phyloP scores from a whole-genome alignment of 1,140 invertebrate genomes.

The Cyclina sinensis region DNA sequence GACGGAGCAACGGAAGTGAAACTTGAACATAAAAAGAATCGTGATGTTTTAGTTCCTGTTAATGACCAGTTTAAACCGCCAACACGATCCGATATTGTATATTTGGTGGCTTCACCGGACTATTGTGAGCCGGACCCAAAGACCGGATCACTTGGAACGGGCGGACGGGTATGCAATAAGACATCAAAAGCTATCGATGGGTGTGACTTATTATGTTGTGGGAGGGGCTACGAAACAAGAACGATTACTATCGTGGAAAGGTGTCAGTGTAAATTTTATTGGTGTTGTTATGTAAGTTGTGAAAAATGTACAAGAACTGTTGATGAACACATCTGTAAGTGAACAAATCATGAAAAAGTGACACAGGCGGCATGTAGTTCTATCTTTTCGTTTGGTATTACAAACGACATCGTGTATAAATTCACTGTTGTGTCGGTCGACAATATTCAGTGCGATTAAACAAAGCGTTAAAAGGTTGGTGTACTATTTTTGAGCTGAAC shows the following conservation, averaged over 20 bases:
- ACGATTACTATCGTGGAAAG: constrained; percentile 91
- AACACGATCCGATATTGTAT: constrained; percentile 92
- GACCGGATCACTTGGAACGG: constrained; percentile 85
- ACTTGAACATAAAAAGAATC: constrained; percentile 73
- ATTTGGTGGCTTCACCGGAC: constrained; percentile 96
- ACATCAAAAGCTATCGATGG: constrained; percentile 87
- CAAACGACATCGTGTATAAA: no score
- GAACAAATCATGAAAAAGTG: constrained; percentile 66
- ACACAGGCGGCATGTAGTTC: no score
- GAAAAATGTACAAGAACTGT: constrained; percentile 85
- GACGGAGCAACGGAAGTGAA: constrained; percentile 92
- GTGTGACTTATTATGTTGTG: constrained; percentile 88
- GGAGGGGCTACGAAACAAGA: constrained; percentile 86
- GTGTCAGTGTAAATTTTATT: constrained; percentile 88
- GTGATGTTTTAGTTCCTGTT: constrained; percentile 80
- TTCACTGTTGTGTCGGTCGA: no score
- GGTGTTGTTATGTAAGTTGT: constrained; percentile 88
- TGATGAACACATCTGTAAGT: constrained; percentile 84
- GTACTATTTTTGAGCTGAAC: no score
- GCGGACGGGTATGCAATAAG: constrained; percentile 86
- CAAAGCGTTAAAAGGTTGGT: no score
- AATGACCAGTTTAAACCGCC: constrained; percentile 85
- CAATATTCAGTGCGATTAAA: no score
- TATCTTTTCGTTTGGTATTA: no score
- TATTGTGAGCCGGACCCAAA: constrained; percentile 95